These are phyloP conservation scores for Philaethria dido DNA, from an alignment of 2,888 invertebrate genomes.

Conservation along the genomic window DNA sequence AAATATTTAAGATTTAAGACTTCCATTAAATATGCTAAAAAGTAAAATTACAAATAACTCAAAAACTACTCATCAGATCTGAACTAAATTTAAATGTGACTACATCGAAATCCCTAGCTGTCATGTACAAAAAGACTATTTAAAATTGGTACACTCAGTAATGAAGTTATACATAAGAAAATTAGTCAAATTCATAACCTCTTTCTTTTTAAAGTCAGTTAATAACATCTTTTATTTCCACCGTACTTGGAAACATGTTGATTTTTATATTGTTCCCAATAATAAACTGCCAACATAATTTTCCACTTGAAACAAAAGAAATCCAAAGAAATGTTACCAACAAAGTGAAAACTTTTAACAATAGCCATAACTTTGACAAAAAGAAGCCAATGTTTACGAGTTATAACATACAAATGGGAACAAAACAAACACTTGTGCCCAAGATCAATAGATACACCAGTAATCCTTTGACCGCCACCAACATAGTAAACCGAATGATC, in stretches of 20 bases:
- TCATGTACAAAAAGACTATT: too few relatives aligned
- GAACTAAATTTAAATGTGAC: too few relatives aligned
- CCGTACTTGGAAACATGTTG: constrained; percentile 8
- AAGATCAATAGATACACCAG: constrained; percentile 74
- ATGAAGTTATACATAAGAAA: too few relatives aligned
- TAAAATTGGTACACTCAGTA: too few relatives aligned
- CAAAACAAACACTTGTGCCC: constrained; percentile 46
- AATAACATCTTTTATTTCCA: constrained; percentile 31
- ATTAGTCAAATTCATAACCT: too few relatives aligned
- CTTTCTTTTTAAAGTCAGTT: too few relatives aligned
- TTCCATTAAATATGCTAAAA: too few relatives aligned
- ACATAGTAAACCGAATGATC: constrained; percentile 71
- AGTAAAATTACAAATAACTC: too few relatives aligned
- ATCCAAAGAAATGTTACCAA: background rate
- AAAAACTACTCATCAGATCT: too few relatives aligned
- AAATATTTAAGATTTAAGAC: too few relatives aligned
- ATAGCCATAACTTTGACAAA: constrained; percentile 20
- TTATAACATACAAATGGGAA: constrained; percentile 38
- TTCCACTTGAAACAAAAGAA: constrained; percentile 24
- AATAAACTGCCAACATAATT: constrained; percentile 11
- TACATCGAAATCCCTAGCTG: too few relatives aligned
- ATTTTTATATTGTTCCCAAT: constrained; percentile 22
- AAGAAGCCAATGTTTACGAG: constrained; percentile 3
- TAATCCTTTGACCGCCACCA: constrained; percentile 78
- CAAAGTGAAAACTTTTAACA: constrained; percentile 9